Conservation (phyloP, 2,888 invertebrate genomes). For the Stenodera caucasica region DNA sequence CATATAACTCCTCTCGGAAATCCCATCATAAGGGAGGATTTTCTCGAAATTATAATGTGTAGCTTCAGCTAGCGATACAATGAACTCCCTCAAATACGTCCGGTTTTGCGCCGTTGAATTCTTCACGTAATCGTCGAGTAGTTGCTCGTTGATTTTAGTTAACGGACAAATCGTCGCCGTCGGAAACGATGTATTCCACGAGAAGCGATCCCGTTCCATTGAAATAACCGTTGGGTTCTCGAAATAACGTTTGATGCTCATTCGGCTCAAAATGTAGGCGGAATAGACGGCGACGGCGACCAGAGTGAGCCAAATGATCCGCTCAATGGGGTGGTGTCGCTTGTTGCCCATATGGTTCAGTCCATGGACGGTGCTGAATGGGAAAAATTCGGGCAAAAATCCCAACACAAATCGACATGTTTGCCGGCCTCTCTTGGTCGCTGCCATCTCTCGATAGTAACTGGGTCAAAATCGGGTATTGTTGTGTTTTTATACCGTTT, state of each 20-base stretch:
- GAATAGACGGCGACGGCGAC: constrained; percentile 44
- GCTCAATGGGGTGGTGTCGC: constrained; percentile 43
- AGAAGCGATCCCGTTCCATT: constrained; percentile 71
- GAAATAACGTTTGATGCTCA: constrained; percentile 68
- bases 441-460: background rate
- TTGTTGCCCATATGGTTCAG: constrained; percentile 43
- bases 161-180: constrained; percentile 68
- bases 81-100: constrained; percentile 60
- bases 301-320: constrained; percentile 44
- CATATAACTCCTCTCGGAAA: constrained; percentile 62
- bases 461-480: background rate
- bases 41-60: constrained; percentile 64
- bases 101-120: constrained; percentile 54
- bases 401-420: background rate
- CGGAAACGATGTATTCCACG: constrained; percentile 74
- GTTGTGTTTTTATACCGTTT: background rate
- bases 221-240: constrained; percentile 73
- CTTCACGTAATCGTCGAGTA: constrained; percentile 59
- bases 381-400: constrained; percentile 36
- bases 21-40: constrained; percentile 59
- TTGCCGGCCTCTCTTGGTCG: too few relatives aligned
- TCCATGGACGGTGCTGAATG: constrained; percentile 49
- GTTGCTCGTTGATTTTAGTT: constrained; percentile 59
- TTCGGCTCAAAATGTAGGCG: constrained; percentile 54
- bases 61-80: constrained; percentile 61